Conservation (phyloP, 2,797 vertebrate species). For the Zenarchopterus dispar region DNA sequence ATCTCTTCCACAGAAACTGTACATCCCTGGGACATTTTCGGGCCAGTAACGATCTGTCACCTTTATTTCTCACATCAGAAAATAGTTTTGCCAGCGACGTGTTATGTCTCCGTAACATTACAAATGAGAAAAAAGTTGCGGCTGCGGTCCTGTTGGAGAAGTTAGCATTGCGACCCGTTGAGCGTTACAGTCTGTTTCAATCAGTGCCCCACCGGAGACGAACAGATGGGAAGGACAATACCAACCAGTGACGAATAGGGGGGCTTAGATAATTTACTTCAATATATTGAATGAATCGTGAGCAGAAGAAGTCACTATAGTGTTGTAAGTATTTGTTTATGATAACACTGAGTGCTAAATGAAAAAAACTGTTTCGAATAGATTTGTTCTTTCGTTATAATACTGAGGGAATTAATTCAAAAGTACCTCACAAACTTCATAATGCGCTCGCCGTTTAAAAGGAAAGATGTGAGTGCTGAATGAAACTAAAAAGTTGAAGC, state of each 20-base stretch:
- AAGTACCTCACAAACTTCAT: slow-evolving; percentile 12
- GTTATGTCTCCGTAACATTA: slow-evolving; percentile 50
- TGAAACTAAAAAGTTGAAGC: slow-evolving; percentile 11
- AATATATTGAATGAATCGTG: not conserved
- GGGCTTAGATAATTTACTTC: not conserved
- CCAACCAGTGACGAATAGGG: slow-evolving; percentile 54
- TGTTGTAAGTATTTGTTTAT: rapidly evolving
- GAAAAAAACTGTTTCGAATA: rapidly evolving
- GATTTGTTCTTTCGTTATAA: rapidly evolving
- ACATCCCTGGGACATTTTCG: slow-evolving; percentile 88
- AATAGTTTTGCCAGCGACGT: slow-evolving; percentile 45
- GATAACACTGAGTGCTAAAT: rapidly evolving
- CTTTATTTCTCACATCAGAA: slow-evolving; percentile 78
- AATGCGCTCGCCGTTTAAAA: slow-evolving; percentile 76
- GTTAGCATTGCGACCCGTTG: slow-evolving; percentile 75
- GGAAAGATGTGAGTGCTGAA: slow-evolving; percentile 64
- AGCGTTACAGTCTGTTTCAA: slow-evolving; percentile 81
- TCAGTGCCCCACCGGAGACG: slow-evolving; percentile 71
- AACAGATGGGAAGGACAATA: slow-evolving; percentile 83
- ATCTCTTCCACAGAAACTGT: slow-evolving; percentile 89
- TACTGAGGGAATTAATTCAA: not conserved
- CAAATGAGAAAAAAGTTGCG: slow-evolving; percentile 69
- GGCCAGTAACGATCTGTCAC: slow-evolving; percentile 37
- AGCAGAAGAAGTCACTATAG: rapidly evolving
- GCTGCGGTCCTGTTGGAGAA: slow-evolving; percentile 29